Conservation (phyloP, 2,888 invertebrate genomes). For the Thereva nobilitata region DNA sequence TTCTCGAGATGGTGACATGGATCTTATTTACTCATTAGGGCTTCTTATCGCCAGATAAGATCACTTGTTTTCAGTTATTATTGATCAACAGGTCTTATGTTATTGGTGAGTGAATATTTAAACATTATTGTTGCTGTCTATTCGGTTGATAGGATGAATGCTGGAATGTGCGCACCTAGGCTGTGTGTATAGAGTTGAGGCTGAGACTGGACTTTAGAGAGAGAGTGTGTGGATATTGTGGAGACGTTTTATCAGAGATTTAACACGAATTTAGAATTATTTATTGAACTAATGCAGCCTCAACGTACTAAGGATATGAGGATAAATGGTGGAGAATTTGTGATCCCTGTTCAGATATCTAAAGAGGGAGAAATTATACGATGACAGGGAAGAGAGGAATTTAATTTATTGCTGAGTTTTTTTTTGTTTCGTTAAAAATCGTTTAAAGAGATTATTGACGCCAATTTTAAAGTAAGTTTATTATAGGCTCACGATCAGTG, state of each 20-base stretch:
- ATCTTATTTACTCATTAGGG: conserved; percentile 40
- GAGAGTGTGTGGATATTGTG: conserved; percentile 6
- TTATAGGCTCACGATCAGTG: not conserved
- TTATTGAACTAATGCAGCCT: conserved; percentile 34
- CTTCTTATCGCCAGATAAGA: conserved; percentile 37
- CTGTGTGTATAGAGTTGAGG: no score
- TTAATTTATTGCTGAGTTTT: conserved; percentile 17
- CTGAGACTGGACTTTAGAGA: not conserved
- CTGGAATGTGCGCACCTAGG: not conserved
- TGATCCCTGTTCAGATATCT: conserved; percentile 25
- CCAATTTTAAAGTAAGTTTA: not conserved
- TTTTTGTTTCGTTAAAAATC: not conserved
- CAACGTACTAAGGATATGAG: conserved; percentile 9
- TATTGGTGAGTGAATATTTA: conserved; percentile 39
- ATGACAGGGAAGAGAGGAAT: conserved; percentile 18
- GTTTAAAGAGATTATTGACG: conserved; percentile 8
- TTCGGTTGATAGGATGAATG: conserved; percentile 14
- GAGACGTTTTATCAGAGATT: conserved; percentile 31
- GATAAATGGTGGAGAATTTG: conserved; percentile 29
- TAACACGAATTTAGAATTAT: conserved; percentile 35
- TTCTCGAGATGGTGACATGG: conserved; percentile 36
- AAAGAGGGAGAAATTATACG: conserved; percentile 17
- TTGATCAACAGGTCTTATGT: conserved; percentile 41
- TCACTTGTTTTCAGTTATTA: conserved; percentile 40
- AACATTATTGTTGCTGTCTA: conserved; percentile 37